Evolutionary conservation across 1,140 invertebrate species (phyloP), one percentile per base, ranked within the genome.

Genomic region (Dolichoris vasculosae): DNA sequence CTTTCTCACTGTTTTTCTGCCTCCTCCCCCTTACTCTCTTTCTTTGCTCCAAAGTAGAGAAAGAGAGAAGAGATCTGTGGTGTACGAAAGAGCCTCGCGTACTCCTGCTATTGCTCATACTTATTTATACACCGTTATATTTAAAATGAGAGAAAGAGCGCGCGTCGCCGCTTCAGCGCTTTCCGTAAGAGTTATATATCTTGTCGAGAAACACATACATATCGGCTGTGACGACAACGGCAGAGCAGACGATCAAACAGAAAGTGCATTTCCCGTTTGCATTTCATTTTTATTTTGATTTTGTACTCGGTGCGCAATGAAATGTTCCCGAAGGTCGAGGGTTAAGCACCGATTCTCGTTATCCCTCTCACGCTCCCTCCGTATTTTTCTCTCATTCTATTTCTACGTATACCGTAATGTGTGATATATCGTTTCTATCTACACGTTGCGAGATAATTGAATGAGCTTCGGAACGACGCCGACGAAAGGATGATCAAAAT

Each of bases 61-160:
- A 69, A 76, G 79, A 77, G 79, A 85, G 67, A 86, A 67, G 64
- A 35, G 64, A 59, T 8, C 15, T 6, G 30, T 48, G 40, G 82
- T 51, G 32, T 71, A 46, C 77, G 84, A 84, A 78, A 75, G 88
- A 90, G 89, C 90, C 90, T 91, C 90, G 91, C 92, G 91, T 92
- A 93, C 90, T 93, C 91, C 88, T 89, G 93, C 92, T 93, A 91
- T 93, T 93, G 92, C 92, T 93, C 93, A 93, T 93, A 93, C 93
- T 93, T 93, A 93, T 93, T 93, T 92, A 93, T 93, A 93, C 91
- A 92, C 90, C 91, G 92, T 93, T 93, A 93, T 93, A 93, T 93
- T 93, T 93, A 93, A 93, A 93, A 92, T 92, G 92, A 92, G 91
- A 93, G 90, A 92, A 89, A 88, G 86, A 89, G 87, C 88, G 88